These are phyloP conservation scores for Malacoctenus gilli DNA, from an alignment of 2,797 vertebrate species.

Conservation along the genomic window DNA sequence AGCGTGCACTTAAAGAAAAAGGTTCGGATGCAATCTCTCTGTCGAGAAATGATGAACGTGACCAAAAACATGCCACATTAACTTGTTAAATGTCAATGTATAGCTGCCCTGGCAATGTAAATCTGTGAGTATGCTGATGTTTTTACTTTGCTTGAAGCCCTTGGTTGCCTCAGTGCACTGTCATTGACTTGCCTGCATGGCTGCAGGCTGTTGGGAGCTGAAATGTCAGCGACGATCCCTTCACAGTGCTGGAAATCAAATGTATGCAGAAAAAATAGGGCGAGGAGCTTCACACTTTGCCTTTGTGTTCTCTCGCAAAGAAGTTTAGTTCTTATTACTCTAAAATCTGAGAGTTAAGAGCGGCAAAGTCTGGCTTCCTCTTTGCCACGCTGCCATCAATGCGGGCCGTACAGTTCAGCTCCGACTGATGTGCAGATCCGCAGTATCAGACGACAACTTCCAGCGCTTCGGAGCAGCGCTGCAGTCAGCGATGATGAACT, in stretches of 20 bases:
- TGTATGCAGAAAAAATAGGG: not conserved
- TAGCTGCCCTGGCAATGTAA: not conserved
- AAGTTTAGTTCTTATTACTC: not conserved
- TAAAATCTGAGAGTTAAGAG: not conserved
- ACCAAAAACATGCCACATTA: too few species aligned
- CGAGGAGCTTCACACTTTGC: not conserved
- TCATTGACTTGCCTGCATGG: not conserved
- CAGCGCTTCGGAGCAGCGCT: too few species aligned
- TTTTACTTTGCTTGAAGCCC: not conserved
- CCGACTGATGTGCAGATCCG: not conserved
- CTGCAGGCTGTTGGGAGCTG: not conserved
- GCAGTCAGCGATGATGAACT: too few species aligned
- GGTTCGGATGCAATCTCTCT: too few species aligned
- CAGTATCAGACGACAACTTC: not conserved
- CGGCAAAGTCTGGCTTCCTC: too few species aligned
- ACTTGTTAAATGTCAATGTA: too few species aligned
- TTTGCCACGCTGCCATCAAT: not conserved
- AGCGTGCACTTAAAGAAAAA: too few species aligned
- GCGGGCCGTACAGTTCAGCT: not conserved
- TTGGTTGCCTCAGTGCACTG: not conserved
- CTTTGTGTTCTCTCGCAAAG: not conserved
- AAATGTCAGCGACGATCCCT: slow-evolving; percentile 2
- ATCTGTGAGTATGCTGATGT: not conserved
- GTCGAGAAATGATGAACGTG: too few species aligned
- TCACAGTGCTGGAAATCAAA: not conserved